Evolutionary conservation across 1,140 invertebrate species (phyloP).

Genomic region (Zaprionus ornatus): DNA sequence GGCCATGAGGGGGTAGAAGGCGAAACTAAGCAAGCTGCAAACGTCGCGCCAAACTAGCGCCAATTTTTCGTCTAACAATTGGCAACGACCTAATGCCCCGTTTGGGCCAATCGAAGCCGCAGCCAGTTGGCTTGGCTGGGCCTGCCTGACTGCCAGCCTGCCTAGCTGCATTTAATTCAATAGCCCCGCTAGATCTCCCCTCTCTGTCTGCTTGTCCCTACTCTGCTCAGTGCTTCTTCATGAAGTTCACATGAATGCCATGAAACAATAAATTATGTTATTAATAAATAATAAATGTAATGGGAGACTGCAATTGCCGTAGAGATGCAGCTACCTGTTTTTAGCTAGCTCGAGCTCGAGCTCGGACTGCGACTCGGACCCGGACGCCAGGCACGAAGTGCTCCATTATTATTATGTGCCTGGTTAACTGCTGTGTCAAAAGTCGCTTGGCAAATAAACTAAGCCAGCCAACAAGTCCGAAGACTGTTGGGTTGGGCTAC

Average conservation of each 20-base stretch:
- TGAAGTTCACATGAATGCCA: constrained; percentile 83
- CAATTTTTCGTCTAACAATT: constrained; percentile 81
- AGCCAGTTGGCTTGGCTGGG: constrained; percentile 2
- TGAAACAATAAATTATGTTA: constrained; percentile 84
- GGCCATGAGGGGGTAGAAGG: background rate
- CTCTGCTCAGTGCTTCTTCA: constrained; percentile 17
- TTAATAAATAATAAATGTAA: constrained; percentile 84
- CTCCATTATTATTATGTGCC: constrained; percentile 66
- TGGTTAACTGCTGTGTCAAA: constrained; percentile 74
- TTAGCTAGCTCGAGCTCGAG: constrained; percentile 11
- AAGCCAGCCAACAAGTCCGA: constrained; percentile 29
- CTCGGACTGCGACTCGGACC: background rate
- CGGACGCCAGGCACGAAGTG: constrained; percentile 23
- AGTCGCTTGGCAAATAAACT: constrained; percentile 67
- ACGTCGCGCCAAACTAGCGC: constrained; percentile 65
- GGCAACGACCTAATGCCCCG: constrained; percentile 79
- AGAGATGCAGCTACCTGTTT: constrained; percentile 70
- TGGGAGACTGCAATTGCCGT: constrained; percentile 70
- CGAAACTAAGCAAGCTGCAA: constrained; percentile 7
- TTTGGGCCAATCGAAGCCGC: constrained; percentile 64
- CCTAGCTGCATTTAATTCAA: constrained; percentile 75
- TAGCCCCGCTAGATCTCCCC: constrained; percentile 10
- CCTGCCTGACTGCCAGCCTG: constrained; percentile 30
- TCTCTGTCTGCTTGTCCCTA: background rate
- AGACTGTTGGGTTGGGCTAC: background rate